Base-by-base conservation (phyloP, 2,113 vertebrate species). In the Sturnus vulgaris region DNA sequence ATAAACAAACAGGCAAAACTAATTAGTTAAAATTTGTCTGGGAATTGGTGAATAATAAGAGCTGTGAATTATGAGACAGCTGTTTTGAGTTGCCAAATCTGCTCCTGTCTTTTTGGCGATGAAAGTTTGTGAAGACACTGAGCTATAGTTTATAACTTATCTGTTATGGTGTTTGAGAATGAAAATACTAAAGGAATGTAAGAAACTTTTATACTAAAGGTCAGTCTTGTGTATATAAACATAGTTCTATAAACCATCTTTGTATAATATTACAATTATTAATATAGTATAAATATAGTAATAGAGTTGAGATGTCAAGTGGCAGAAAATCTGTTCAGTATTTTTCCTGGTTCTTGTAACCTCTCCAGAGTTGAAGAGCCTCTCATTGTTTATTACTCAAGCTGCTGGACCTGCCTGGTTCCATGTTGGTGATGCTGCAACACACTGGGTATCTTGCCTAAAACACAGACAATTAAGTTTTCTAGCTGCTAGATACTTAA, bases 1-100 rank as follows among this genome's bases (percentile, higher is more conserved):
- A 91, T 52, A 95, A 96, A 87, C 70, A 96, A 77, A 70, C 68
- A 92, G 69, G 76, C 77, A 95, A 72, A 95, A 87, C 25, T 86
- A 85, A 87, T 97, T 86, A 91, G 44, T 31, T 80, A 76, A 84
- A 79, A 69, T 94, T 89, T 93, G 90, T 72, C 78, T 82, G 78
- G 82, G 70, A 82, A 95, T 49, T 81, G 68, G 53, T 35, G 50
- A 95, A 91, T 89, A 84, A 78, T 37, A 94, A 86, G 82, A 90
- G 50, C 66, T 69, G 30, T 69, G 70, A 94, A 72, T 80, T 79
- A 90, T 55, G 42, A 92, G 84, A 63, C 78, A 82, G 83, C 73
- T 95, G 71, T 50, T 85, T 84, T 10, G 1, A 28, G 19, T 55
- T 90, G 66, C 63, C 73, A 61, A 22, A 50, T 87, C 85, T 92